Evolutionary conservation across 2,113 vertebrate genomes (phyloP), one percentile per base, ranked within the genome.

Genomic region (Burhinus bistriatus): DNA sequence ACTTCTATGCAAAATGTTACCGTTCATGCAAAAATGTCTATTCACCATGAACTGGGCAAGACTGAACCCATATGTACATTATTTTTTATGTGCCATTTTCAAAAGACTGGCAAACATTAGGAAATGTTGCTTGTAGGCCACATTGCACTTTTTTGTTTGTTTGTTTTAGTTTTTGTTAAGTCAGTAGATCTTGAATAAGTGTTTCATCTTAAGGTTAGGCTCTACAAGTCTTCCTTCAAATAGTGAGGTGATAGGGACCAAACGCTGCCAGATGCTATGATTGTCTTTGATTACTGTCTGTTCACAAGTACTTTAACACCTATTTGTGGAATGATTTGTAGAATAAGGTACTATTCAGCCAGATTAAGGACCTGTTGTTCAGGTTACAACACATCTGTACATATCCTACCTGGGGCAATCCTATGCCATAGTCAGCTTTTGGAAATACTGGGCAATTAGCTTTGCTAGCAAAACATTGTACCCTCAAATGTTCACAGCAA

Each of bases 51-150:
- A 9, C 12, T 21, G 12, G 23, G 9, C 36, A 38, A 38, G 25
- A 15, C 6, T 44, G 57, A 68, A 23, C 1, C 3, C 4, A 82
- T 27, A 11, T 0, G 0, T 25, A 29, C 6, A 4, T 25, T 72
- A 1, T 20, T 14, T 30, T 79, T 84, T 52, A 42, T 18, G 9
- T 40, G 11, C n/a, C 44, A 89, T 11, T 36, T 83, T 57, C 11
- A 10, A 34, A 51, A 65, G 9, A 36, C 30, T 27, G 62, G 10
- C 15, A 96, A 83, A 45, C 21, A 15, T 76, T 17, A 38, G 5
- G 13, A 23, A n/a, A 55, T 30, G 4, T 25, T 44, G 6, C 3
- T 26, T 40, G 11, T 19, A 83, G 21, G 16, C 16, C 34, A 54
- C 12, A 4, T 88, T 57, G 15, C 19, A 57, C 9, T 6, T n/a